These are phyloP conservation scores for Hipposideros larvatus DNA, from an alignment of 2,797 vertebrate genomes.

Conservation along the genomic window DNA sequence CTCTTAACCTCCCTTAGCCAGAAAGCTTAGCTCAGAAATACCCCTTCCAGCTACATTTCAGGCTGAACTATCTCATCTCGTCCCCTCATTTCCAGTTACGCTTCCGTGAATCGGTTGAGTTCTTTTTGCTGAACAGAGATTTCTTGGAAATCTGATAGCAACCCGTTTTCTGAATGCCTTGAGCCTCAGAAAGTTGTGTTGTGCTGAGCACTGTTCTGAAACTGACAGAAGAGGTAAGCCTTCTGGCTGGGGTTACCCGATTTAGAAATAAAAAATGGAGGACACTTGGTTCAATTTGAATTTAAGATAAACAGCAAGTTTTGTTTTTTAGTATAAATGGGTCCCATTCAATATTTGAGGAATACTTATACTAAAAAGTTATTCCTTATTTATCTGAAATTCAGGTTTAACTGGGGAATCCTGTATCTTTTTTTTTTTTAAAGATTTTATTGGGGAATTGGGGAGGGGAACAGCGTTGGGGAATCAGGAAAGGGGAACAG, in stretches of 20 bases:
- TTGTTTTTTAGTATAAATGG: constrained; percentile 13
- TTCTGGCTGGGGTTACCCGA: background rate
- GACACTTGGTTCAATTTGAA: background rate
- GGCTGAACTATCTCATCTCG: background rate
- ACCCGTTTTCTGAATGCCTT: background rate
- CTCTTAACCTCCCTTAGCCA: background rate
- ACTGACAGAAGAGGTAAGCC: background rate
- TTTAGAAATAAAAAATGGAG: background rate
- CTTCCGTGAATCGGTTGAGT: background rate
- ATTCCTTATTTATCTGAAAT: background rate
- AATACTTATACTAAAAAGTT: background rate
- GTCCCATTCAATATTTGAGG: background rate
- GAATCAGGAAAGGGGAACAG: too few relatives aligned
- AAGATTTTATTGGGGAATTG: too few relatives aligned
- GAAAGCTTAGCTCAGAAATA: background rate
- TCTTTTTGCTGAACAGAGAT: background rate
- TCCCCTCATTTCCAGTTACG: background rate
- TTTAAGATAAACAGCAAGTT: background rate
- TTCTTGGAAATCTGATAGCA: background rate
- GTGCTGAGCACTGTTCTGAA: background rate
- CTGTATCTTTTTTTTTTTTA: too few relatives aligned
- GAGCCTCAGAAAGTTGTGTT: background rate
- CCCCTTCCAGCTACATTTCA: background rate
- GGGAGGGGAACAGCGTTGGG: too few relatives aligned
- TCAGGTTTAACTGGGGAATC: background rate